phyloP scores from a whole-genome alignment of 2,888 invertebrate species.

The Mythimna impura region DNA sequence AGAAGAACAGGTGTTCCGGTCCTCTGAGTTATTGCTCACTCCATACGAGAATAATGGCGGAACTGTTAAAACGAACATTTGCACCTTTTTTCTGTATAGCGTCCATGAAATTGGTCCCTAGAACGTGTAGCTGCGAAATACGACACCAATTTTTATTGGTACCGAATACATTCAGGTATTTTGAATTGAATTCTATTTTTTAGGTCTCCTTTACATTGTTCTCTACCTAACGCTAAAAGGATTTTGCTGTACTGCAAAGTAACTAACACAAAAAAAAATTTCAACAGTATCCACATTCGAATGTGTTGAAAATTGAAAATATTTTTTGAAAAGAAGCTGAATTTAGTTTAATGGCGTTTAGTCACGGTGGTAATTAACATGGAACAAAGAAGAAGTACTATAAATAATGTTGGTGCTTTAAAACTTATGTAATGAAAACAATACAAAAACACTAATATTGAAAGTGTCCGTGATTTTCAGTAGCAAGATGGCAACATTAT shows the following conservation, averaged over 20 bases:
- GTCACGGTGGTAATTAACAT: slow-evolving; percentile 10
- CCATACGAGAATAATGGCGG: slow-evolving; percentile 74
- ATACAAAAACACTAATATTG: background rate
- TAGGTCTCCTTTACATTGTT: slow-evolving; percentile 23
- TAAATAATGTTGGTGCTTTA: slow-evolving; percentile 12
- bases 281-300: background rate
- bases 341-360: background rate
- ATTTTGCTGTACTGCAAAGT: slow-evolving; percentile 41
- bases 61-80: slow-evolving; percentile 61
- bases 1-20: slow-evolving; percentile 78
- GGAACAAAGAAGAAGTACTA: slow-evolving; percentile 11
- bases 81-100: slow-evolving; percentile 45
- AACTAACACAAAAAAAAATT: slow-evolving; percentile 15
- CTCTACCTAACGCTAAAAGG: slow-evolving; percentile 49
- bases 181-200: slow-evolving; percentile 34
- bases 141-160: slow-evolving; percentile 41
- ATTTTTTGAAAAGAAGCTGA: slow-evolving; percentile 2
- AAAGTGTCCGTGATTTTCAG: background rate
- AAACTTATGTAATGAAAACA: slow-evolving; percentile 9
- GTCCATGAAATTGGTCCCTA: slow-evolving; percentile 37
- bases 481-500: background rate
- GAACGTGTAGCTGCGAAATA: slow-evolving; percentile 12
- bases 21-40: slow-evolving; percentile 74
- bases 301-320: background rate
- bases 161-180: slow-evolving; percentile 13